These are phyloP conservation scores for Tretioscincus oriximinensis DNA, from an alignment of 2,113 vertebrate genomes.

Conservation along the genomic window DNA sequence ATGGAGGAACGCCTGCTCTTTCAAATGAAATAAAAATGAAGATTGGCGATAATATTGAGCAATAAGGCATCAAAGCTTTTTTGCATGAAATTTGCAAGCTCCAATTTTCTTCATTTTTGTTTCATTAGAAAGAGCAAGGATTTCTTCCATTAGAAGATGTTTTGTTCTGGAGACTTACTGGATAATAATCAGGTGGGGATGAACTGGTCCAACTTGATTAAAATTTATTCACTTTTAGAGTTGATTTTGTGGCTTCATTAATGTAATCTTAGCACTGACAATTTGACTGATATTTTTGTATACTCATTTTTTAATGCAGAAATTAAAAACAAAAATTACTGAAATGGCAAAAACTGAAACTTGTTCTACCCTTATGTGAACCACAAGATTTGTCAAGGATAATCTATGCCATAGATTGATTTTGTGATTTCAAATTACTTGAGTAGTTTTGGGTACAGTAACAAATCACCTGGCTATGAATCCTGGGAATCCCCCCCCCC, in stretches of 20 bases:
- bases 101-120: no score
- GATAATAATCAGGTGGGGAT: no score
- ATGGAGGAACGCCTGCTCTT: no score
- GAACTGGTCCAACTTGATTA: neutral
- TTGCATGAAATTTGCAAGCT: no score
- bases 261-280: no score
- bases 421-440: neutral
- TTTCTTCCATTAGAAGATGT: no score
- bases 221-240: neutral
- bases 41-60: no score
- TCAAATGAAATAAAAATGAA: no score
- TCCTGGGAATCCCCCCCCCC: no score
- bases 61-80: no score
- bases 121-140: no score
- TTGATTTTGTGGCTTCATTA: neutral
- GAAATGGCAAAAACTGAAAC: neutral
- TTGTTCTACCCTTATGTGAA: neutral
- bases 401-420: conserved; percentile 19
- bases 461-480: neutral
- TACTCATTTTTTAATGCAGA: neutral
- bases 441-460: conserved; percentile 8
- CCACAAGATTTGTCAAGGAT: neutral
- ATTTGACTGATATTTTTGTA: neutral
- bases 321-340: neutral
- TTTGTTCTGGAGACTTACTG: no score